Conservation (phyloP, 1,140 invertebrate genomes). For the Copidosoma floridanum region DNA sequence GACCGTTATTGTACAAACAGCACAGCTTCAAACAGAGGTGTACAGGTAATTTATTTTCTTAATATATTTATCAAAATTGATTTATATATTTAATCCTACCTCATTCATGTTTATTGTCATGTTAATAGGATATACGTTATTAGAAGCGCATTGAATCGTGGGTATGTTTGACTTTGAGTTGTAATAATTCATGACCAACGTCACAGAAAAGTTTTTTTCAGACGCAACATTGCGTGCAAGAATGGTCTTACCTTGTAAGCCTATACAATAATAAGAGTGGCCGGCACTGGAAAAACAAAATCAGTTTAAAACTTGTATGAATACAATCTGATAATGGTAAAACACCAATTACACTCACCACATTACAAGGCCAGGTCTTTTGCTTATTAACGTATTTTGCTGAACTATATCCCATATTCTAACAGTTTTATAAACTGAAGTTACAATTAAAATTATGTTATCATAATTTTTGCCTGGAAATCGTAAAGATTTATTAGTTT, state of each 20-base stretch:
- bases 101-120: slow-evolving; percentile 14
- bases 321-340: too few relatives aligned
- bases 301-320: too few relatives aligned
- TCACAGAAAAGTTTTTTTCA: slow-evolving; percentile 1
- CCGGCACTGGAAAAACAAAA: slow-evolving; percentile 29
- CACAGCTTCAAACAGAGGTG: slow-evolving; percentile 21
- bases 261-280: slow-evolving; percentile 30
- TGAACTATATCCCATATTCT: slow-evolving; percentile 27
- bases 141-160: too few relatives aligned
- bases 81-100: background rate
- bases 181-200: slow-evolving; percentile 6
- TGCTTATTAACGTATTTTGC: too few relatives aligned
- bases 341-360: too few relatives aligned
- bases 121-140: slow-evolving; percentile 1
- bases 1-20: slow-evolving; percentile 27
- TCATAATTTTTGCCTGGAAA: slow-evolving; percentile 6
- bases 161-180: too few relatives aligned
- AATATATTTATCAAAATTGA: background rate
- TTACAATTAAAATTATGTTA: slow-evolving; percentile 16
- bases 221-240: background rate
- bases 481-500: background rate
- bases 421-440: slow-evolving; percentile 19
- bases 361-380: slow-evolving; percentile 25
- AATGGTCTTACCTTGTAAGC: too few relatives aligned
- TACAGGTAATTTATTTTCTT: too few relatives aligned